Base-by-base conservation (phyloP, 2,888 invertebrate species). In the Drosophila kokeensis region DNA sequence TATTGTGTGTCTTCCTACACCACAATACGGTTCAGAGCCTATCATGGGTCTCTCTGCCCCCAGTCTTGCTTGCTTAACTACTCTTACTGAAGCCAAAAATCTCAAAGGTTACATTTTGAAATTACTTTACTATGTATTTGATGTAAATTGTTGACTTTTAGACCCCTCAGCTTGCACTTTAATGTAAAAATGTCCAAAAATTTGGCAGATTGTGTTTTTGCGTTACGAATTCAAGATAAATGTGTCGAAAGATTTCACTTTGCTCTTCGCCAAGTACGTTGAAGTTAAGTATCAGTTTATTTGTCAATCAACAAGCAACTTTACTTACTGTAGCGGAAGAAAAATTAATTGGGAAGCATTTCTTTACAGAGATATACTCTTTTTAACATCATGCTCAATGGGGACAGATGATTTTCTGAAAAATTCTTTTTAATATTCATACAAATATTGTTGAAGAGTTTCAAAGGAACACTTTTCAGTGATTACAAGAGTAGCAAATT, bases 191-290 rank as follows among this genome's bases (percentile, higher is more conserved):
- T 66, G 38, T 42, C 27, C 63, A 63, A 48, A 49, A 45, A 65
- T 74, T 66, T 40, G 18, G 8, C 21, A n/a, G 4, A n/a, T 6
- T 18, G 29, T 36, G 15, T 36, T 11, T 15, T 15, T 13, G 1
- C 13, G 36, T 36, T 15, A 36, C 52, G 58, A 61, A 62, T 68
- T 64, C 52, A 40, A 66, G 71, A 50, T 45, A 42, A 38, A 63
- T 64, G 52, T 27, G 59, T 32, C 50, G 62, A 45, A 55, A 54
- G 11, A 38, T 32, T 42, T 59, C 63, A 24, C 36, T 45, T 49
- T n/a, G 6, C 42, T 65, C 59, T 63, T 61, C 40, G 6, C 2
- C 36, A 7, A 36, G 15, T 15, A 15, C 15, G 15, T 34, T 34
- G 15, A 13, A 7, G 21, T 21, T 21, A 24, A 1, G 15, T 45